phyloP scores from a whole-genome alignment of 2,113 vertebrate genomes.

The Acinonyx jubatus region DNA sequence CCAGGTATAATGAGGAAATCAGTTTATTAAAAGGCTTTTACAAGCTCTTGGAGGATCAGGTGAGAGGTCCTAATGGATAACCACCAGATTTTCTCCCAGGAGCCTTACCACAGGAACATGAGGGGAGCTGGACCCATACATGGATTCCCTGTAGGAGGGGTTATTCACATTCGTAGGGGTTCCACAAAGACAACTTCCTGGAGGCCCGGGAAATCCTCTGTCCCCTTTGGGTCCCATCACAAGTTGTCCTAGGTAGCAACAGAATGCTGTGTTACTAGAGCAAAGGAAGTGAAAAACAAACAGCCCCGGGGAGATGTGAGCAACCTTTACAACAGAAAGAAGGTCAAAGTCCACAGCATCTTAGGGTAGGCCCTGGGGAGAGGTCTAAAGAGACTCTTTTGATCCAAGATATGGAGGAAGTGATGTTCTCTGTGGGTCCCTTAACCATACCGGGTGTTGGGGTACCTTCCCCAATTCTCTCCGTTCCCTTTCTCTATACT shows the following conservation, averaged over 20 bases:
- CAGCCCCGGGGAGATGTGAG: not conserved
- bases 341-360: not conserved
- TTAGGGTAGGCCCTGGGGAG: not conserved
- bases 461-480: not conserved
- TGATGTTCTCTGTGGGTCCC: not conserved
- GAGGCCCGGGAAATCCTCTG: constrained; percentile 92
- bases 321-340: not conserved
- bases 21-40: not conserved
- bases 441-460: not conserved
- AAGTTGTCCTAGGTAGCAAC: constrained; percentile 88
- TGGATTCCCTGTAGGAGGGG: constrained; percentile 86
- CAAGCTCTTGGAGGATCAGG: not conserved
- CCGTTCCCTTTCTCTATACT: not conserved
- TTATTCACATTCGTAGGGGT: constrained; percentile 84
- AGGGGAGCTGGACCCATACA: constrained; percentile 85
- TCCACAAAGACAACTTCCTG: constrained; percentile 94
- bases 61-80: not conserved
- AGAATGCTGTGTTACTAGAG: constrained; percentile 13
- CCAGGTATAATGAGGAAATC: not conserved
- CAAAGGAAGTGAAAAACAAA: not conserved
- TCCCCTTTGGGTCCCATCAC: constrained; percentile 94
- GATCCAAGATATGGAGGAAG: not conserved
- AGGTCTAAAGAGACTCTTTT: not conserved
- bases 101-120: constrained; percentile 93
- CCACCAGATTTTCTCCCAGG: not conserved